phyloP scores from a whole-genome alignment of 2,113 vertebrate species.

The Reinhardtius hippoglossoides region DNA sequence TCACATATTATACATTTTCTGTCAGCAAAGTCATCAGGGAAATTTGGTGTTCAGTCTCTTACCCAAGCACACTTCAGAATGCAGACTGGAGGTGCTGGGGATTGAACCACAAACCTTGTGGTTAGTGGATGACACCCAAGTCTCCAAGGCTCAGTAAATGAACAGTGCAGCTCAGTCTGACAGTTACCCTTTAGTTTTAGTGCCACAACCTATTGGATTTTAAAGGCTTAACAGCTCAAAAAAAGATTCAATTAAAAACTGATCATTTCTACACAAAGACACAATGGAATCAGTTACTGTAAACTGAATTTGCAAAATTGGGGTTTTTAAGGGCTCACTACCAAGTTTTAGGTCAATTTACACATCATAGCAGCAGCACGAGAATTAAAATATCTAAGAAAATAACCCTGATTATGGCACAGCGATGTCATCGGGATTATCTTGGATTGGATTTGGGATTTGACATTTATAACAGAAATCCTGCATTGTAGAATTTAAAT shows the following conservation, averaged over 20 bases:
- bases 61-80: background rate
- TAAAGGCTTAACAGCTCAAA: background rate
- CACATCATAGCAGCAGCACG: background rate
- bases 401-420: conserved; percentile 1
- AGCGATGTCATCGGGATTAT: background rate
- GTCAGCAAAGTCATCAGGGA: too few species aligned
- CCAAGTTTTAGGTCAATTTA: background rate
- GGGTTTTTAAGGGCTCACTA: background rate
- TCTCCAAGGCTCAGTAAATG: background rate
- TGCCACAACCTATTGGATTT: background rate
- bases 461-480: background rate
- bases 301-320: background rate
- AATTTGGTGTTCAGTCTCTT: too few species aligned
- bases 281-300: background rate
- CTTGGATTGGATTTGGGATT: background rate
- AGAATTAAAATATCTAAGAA: background rate
- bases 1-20: too few species aligned
- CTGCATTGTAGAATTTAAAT: background rate
- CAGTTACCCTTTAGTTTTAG: background rate
- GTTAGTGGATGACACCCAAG: background rate
- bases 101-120: background rate
- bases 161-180: background rate
- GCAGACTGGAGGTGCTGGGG: background rate
- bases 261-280: background rate
- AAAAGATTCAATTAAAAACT: background rate